Evolutionary conservation across 2,797 vertebrate species (phyloP).

Genomic region (Centropyge bicolor): DNA sequence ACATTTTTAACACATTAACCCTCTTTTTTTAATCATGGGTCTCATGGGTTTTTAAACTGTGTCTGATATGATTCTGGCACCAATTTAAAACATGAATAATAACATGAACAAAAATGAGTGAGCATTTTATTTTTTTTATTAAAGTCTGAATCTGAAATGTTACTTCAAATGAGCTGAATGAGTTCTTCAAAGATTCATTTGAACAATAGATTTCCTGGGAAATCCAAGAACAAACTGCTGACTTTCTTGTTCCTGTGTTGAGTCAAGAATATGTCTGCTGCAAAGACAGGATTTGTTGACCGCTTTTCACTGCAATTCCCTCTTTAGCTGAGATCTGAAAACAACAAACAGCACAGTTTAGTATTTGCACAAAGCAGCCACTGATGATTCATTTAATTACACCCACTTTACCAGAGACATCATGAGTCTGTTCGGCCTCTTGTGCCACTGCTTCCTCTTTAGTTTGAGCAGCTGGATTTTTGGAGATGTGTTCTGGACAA

Average conservation of each 20-base stretch:
- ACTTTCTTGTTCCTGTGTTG: not conserved
- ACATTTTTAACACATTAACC: no score
- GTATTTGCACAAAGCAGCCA: no score
- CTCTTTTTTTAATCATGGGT: not conserved
- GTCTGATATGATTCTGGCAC: not conserved
- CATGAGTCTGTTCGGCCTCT: no score
- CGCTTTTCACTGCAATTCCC: not conserved
- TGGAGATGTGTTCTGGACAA: constrained; percentile 32
- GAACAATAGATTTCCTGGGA: not conserved
- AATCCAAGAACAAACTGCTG: not conserved
- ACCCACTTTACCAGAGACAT: no score
- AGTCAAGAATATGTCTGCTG: not conserved
- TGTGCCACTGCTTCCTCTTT: not conserved
- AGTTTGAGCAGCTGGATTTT: not conserved
- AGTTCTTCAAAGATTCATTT: not conserved
- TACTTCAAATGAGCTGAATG: not conserved
- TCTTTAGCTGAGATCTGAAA: no score
- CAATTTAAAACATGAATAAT: not conserved
- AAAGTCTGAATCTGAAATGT: not conserved
- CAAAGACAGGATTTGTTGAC: not conserved
- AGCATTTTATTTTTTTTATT: not conserved
- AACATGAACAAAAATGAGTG: not conserved
- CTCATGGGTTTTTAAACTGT: not conserved
- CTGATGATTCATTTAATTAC: not conserved
- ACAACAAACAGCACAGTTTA: no score